phyloP scores from a whole-genome alignment of 1,140 invertebrate genomes.

The Formica exsecta region DNA sequence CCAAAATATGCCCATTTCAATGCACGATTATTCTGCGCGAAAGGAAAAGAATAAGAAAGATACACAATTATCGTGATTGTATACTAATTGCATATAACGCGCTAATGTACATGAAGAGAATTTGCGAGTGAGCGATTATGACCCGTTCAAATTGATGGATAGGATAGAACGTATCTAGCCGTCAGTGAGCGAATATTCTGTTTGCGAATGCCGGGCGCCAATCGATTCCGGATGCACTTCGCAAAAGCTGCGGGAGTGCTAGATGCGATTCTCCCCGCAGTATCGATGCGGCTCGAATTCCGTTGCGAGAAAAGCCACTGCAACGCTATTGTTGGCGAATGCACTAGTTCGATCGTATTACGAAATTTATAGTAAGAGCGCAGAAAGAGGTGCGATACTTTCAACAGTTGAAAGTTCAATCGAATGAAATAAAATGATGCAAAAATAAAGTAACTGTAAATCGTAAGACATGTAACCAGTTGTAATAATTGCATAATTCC shows the following conservation, averaged over 20 bases:
- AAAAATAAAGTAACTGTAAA: background rate
- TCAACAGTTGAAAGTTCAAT: background rate
- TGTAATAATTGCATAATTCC: background rate
- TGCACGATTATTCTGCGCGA: background rate
- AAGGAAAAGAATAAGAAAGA: conserved; percentile 5
- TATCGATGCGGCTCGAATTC: conserved; percentile 69
- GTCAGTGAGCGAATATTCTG: conserved; percentile 75
- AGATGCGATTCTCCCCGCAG: conserved; percentile 61
- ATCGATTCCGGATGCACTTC: conserved; percentile 78
- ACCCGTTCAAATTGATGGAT: conserved; percentile 55
- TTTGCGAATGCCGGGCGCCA: conserved; percentile 70
- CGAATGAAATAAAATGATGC: background rate
- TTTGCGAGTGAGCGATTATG: conserved; percentile 47
- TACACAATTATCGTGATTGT: background rate
- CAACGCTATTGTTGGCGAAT: conserved; percentile 67
- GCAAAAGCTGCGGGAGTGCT: conserved; percentile 76
- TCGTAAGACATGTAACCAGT: background rate
- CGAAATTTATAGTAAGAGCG: conserved; percentile 32
- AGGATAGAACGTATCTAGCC: conserved; percentile 65
- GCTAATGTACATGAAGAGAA: conserved; percentile 27
- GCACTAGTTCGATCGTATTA: conserved; percentile 41
- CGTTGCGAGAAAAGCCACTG: conserved; percentile 68
- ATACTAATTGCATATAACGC: background rate
- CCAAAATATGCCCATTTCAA: background rate
- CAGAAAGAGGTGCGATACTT: background rate